A percentile compares a stretch with the other conserved stretches of the same genome.
Evolutionary conservation across 2,888 invertebrate genomes (phyloP).

Genomic region (Kryphioiulus occultus): DNA sequence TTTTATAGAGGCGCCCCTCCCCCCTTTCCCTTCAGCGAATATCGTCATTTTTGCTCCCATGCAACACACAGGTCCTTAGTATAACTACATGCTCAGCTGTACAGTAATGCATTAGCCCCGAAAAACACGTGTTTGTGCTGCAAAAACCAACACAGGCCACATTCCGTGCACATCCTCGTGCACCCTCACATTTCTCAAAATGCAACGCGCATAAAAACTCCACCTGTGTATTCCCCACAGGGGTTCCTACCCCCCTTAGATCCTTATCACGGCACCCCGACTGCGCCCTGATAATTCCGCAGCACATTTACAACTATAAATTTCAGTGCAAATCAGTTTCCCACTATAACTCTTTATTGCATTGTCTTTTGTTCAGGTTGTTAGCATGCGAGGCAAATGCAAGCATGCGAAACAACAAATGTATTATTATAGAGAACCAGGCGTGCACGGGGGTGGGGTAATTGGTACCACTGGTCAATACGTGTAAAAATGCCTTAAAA

Average conservation of each 20-base stretch:
- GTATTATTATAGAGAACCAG: neutral
- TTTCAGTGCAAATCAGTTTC: neutral
- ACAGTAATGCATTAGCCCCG: neutral
- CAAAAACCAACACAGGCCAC: neutral
- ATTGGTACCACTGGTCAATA: neutral
- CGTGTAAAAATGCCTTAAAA: slow-evolving; percentile 5
- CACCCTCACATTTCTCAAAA: neutral
- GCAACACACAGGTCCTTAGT: neutral
- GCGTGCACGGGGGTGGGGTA: slow-evolving; percentile 5
- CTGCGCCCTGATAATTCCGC: neutral
- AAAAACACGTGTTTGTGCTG: neutral
- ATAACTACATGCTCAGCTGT: neutral
- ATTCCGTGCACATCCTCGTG: slow-evolving; percentile 12
- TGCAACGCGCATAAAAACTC: neutral
- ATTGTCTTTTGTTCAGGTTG: slow-evolving; percentile 5
- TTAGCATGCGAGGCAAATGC: neutral
- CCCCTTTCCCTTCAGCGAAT: neutral
- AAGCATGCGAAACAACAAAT: slow-evolving; percentile 5
- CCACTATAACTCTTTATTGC: slow-evolving; percentile 5
- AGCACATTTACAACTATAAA: slow-evolving; percentile 5
- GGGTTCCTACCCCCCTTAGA: neutral
- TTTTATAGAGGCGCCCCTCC: no score
- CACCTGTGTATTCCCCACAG: neutral
- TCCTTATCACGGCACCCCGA: neutral
- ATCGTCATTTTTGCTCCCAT: neutral